Evolutionary conservation across 1,140 invertebrate genomes (phyloP), one percentile per base, ranked within the genome.

Genomic region (Doryteuthis pealeii): DNA sequence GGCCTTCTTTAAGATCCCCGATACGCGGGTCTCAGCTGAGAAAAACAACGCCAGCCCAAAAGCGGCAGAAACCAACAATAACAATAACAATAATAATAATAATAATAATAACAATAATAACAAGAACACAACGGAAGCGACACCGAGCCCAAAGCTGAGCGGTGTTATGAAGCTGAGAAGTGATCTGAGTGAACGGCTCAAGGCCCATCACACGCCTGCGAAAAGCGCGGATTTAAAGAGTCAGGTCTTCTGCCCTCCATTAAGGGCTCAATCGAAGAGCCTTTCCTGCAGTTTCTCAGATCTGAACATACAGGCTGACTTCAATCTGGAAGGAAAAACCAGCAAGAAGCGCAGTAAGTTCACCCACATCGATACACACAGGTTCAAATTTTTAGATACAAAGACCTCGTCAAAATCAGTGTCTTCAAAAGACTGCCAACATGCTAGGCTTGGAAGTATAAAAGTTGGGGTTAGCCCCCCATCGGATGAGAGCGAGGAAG

Each of bases 351-450:
- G 54, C 2, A 62, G 26, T 62, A 62, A 22, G 26, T 62, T 62
- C 18, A 6, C 10, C 26, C 54, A 22, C 1, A 62, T n/a, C 54
- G 54, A 62, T 18, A 22, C 18, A 12, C 18, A 62, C 54, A 22
- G 18, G 18, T 62, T 62, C 18, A 62, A 62, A 62, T 62, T 62
- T 22, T 62, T 28, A 62, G 54, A 62, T 18, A 62, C 54, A 62
- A 62, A 62, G 26, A 62, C 54, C 18, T 62, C 54, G 0, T 22
- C 54, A 15, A 62, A 62, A 28, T 62, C 54, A 12, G 54, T 62
- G 18, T 62, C 54, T n/a, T 62, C 54, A 62, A 62, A 62, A 62
- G 54, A 62, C 54, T 62, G 54, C 26, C 54, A 62, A 18, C 54
- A 62, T 62, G 54, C 54, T 1, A 2, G 18, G 26, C 54, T 62